Evolutionary conservation across 2,797 vertebrate species (phyloP).

Genomic region (Pangasius macronema): DNA sequence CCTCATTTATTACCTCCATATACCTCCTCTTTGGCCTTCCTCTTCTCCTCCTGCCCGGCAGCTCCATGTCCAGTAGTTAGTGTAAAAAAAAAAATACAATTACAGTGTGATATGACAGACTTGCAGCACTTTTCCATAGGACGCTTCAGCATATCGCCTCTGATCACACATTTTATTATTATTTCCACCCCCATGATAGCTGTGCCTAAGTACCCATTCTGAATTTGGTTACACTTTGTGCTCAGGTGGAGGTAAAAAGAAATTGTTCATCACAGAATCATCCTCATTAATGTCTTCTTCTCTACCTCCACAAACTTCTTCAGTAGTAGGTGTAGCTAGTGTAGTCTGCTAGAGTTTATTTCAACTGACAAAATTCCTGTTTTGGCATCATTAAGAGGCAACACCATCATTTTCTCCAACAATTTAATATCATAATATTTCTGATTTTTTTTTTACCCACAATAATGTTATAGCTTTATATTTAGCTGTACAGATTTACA

Average conservation of each 20-base stretch:
- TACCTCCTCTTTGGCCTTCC: too few relatives aligned
- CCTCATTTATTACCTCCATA: too few relatives aligned
- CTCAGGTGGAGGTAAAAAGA: neutral
- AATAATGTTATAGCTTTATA: neutral
- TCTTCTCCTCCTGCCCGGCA: too few relatives aligned
- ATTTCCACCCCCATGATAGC: neutral
- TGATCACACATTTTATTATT: too few relatives aligned
- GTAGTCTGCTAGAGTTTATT: neutral
- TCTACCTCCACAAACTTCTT: neutral
- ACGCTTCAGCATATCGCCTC: neutral
- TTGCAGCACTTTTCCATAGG: neutral
- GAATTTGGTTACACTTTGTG: neutral
- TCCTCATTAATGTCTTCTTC: neutral
- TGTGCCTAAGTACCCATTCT: neutral
- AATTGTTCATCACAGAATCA: neutral
- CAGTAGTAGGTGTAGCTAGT: neutral
- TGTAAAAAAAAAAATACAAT: neutral
- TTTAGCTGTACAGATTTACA: neutral
- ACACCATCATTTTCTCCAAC: neutral
- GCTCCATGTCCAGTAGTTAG: too few relatives aligned
- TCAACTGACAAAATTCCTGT: neutral
- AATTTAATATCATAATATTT: too few relatives aligned
- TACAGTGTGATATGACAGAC: neutral
- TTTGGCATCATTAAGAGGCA: neutral
- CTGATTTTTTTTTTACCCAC: neutral